Evolutionary conservation across 2,888 invertebrate species (phyloP), one percentile per base, ranked within the genome.

Genomic region (Blera fallax): DNA sequence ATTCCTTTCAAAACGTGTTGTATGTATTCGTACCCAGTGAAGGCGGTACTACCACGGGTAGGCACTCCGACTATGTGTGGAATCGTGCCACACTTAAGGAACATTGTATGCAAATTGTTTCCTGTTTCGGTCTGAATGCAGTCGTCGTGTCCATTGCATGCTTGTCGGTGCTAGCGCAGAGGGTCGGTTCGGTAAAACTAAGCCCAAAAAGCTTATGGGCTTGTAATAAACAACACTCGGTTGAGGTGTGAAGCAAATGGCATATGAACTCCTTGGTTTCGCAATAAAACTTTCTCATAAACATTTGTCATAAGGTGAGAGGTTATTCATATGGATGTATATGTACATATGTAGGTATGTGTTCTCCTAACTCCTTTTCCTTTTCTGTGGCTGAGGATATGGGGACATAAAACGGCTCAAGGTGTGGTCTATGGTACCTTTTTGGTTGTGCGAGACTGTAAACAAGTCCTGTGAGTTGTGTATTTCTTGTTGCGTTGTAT

Each of bases 251-350:
- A 85, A 81, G 27, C 85, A 77, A 85, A 81, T 81, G 81, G 65
- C 85, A 81, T 76, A 85, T 85, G 85, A 85, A 85, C 85, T 85
- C 76, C 72, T 85, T 85, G 72, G 70, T 72, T 72, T 81, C 45
- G 76, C 85, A 81, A 85, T 85, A 85, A 85, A 85, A 85, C 81
- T 77, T 85, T 37, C 76, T 81, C 85, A 77, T 81, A 85, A 85
- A 85, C 81, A 85, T 85, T 85, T 85, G 85, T 85, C 85, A 85
- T 85, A 81, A 76, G 85, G 81, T 85, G 85, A 81, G 85, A 76
- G 81, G 70, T 32, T 65, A 8, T n/a, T n/a, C n/a, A n/a, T n/a
- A n/a, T n/a, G n/a, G n/a, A n/a, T n/a, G n/a, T n/a, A n/a, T n/a
- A n/a, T n/a, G n/a, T n/a, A n/a, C n/a, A n/a, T n/a, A n/a, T n/a